phyloP scores from a whole-genome alignment of 2,113 vertebrate genomes.

The Phrynocephalus versicolor region DNA sequence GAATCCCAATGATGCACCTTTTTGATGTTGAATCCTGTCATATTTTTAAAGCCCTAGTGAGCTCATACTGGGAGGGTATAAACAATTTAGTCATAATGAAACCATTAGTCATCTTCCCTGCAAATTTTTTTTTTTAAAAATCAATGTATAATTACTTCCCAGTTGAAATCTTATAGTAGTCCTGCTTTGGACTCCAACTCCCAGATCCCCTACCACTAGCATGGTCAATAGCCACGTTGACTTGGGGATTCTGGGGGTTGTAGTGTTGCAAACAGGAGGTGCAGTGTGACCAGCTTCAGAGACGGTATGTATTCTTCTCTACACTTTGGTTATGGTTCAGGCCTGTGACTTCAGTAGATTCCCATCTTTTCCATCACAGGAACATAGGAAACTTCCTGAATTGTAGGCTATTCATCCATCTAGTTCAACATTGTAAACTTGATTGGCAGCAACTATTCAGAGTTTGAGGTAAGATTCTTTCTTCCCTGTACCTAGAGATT shows the following conservation, averaged over 20 bases:
- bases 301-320: background rate
- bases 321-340: background rate
- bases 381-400: no score
- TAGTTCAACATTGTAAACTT: no score
- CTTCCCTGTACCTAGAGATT: no score
- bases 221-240: no score
- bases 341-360: background rate
- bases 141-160: no score
- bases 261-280: background rate
- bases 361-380: background rate
- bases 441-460: no score
- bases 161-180: no score
- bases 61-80: background rate
- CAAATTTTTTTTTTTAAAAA: background rate
- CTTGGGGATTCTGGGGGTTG: no score
- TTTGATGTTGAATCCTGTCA: background rate
- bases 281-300: background rate
- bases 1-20: background rate
- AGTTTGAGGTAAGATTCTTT: no score
- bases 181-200: no score
- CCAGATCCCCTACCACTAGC: background rate
- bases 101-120: background rate
- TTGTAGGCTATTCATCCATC: no score
- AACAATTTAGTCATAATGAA: background rate
- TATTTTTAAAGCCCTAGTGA: background rate